Percentiles rank a stretch among this genome's conserved stretches.
These are phyloP conservation scores for Acinonyx jubatus DNA, from an alignment of 2,113 vertebrate genomes.

Conservation along the genomic window DNA sequence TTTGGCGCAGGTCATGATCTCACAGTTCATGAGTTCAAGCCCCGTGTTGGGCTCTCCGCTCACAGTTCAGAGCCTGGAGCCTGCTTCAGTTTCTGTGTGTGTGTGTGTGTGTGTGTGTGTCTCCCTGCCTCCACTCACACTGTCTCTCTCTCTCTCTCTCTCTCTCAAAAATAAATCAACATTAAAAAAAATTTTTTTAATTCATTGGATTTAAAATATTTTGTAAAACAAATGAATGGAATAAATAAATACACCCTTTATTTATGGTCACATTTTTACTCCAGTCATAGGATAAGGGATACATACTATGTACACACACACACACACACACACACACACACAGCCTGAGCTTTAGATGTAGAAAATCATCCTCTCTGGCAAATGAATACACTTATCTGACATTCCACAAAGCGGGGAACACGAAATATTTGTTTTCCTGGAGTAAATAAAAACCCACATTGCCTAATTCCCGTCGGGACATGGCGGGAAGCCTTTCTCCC, in stretches of 20 bases:
- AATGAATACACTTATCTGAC: neutral
- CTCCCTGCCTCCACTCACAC: too few species aligned
- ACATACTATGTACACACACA: neutral
- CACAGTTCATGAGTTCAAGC: too few species aligned
- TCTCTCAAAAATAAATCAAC: too few species aligned
- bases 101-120: too few species aligned
- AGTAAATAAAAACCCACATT: slow-evolving; percentile 41
- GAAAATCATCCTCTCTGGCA: slow-evolving; percentile 17
- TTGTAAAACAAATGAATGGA: neutral
- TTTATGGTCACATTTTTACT: neutral
- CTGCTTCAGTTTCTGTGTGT: too few species aligned
- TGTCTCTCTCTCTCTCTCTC: too few species aligned
- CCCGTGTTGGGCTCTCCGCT: too few species aligned
- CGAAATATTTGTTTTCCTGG: slow-evolving; percentile 49
- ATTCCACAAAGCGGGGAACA: slow-evolving; percentile 19
- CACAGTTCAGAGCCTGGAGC: too few species aligned
- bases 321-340: neutral
- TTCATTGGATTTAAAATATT: neutral
- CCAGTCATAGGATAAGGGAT: neutral
- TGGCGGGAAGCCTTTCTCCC: neutral
- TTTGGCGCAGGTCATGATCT: too few species aligned
- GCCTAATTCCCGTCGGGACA: neutral
- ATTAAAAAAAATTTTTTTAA: neutral
- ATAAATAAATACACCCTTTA: neutral
- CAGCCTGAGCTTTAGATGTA: neutral